These are phyloP conservation scores for Loriculus beryllinus DNA, from an alignment of 2,797 vertebrate species.

Conservation along the genomic window DNA sequence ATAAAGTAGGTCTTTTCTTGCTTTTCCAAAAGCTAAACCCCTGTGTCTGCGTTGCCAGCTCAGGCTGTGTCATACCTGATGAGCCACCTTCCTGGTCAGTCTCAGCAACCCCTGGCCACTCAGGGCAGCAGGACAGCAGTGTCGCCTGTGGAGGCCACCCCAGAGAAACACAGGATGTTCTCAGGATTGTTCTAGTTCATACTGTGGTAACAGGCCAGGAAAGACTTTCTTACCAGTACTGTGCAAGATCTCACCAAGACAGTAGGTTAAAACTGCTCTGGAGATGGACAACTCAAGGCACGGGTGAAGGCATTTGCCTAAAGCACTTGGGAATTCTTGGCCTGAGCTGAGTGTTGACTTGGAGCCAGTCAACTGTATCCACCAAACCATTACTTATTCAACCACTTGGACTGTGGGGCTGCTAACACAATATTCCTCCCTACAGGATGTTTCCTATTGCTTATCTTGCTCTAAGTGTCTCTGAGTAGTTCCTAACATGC, in stretches of 20 bases:
- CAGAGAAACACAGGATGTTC: background rate
- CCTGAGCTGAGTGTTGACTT: background rate
- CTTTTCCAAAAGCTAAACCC: background rate
- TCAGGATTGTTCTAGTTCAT: background rate
- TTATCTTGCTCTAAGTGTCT: slow-evolving; percentile 7
- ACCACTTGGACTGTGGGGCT: background rate
- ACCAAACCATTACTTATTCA: background rate
- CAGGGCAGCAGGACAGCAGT: background rate
- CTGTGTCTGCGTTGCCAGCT: background rate
- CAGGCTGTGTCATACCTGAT: background rate
- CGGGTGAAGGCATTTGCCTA: background rate
- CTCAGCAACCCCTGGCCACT: background rate
- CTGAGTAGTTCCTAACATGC: background rate
- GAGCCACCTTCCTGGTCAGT: background rate
- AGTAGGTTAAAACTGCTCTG: background rate
- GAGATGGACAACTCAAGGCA: background rate
- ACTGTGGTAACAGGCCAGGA: background rate
- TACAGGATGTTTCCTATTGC: background rate
- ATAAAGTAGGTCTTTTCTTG: background rate
- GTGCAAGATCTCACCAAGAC: background rate
- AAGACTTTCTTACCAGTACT: background rate
- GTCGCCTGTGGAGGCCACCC: background rate
- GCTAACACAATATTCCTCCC: background rate
- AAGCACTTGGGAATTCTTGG: background rate
- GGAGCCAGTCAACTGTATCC: background rate